A percentile compares a stretch with the other conserved stretches of the same genome.
Evolutionary conservation across 2,113 vertebrate genomes (phyloP).

Genomic region (Phylloscopus whistleri): DNA sequence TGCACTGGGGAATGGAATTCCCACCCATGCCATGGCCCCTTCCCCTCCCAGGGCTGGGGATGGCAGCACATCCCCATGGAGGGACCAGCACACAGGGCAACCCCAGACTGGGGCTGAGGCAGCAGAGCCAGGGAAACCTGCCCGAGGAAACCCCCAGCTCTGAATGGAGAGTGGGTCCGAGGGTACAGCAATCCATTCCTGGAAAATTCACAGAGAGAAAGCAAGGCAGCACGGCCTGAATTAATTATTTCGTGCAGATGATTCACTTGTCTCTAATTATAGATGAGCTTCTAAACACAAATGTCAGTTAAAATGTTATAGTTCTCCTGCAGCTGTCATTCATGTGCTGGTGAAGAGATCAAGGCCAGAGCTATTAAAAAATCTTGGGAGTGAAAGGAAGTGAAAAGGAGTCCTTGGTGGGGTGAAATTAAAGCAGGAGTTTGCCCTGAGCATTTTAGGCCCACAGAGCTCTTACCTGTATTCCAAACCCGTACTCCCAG

Average conservation of each 20-base stretch:
- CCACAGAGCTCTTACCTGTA: background rate
- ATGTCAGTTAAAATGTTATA: constrained; percentile 48
- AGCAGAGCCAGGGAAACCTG: background rate
- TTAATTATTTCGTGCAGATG: constrained; percentile 23
- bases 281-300: constrained; percentile 36
- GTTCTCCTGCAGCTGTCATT: constrained; percentile 49
- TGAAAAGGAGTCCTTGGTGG: background rate
- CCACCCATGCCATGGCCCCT: fast-evolving
- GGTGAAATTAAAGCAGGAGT: background rate
- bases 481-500: background rate
- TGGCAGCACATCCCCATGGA: fast-evolving
- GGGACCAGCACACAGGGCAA: background rate
- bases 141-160: background rate
- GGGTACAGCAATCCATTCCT: background rate
- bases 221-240: background rate
- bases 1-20: background rate
- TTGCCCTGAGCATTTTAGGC: background rate
- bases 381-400: background rate
- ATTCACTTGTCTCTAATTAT: constrained; percentile 49
- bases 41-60: background rate
- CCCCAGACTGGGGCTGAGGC: background rate
- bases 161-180: background rate
- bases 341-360: constrained; percentile 2
- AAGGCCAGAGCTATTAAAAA: constrained; percentile 29
- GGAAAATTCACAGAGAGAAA: background rate